Evolutionary conservation across 2,888 invertebrate species (phyloP).

Genomic region (Oxystoma pomonae): DNA sequence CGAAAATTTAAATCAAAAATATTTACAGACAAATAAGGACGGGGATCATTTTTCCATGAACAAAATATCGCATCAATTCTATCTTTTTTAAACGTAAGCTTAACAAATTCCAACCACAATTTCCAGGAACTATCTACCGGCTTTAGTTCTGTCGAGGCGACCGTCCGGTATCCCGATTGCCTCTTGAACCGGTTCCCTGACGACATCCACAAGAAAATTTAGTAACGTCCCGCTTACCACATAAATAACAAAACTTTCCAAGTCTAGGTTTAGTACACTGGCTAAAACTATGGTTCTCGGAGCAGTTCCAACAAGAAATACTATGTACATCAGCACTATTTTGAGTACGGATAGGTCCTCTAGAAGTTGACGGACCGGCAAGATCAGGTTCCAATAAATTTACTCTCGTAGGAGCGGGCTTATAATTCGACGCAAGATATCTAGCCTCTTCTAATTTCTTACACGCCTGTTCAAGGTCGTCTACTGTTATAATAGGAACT

Average conservation of each 20-base stretch:
- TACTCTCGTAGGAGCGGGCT: not conserved
- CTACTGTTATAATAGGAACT: not conserved
- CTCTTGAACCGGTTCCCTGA: constrained; percentile 11
- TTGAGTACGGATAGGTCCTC: not conserved
- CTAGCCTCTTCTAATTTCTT: not conserved
- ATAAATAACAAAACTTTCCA: constrained; percentile 5
- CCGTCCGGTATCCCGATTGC: constrained; percentile 6
- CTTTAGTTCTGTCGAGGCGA: constrained; percentile 4
- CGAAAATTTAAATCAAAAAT: constrained; percentile 8
- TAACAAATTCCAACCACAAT: constrained; percentile 15
- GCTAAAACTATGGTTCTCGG: no score
- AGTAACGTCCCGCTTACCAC: constrained; percentile 9
- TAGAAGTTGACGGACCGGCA: not conserved
- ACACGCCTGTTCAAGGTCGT: not conserved
- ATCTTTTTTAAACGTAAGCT: not conserved
- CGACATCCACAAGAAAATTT: constrained; percentile 1
- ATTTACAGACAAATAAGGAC: constrained; percentile 15
- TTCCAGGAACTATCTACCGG: constrained; percentile 12
- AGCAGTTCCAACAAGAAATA: constrained; percentile 11
- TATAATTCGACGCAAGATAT: not conserved
- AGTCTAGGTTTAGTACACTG: constrained; percentile 5
- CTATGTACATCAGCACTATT: not conserved
- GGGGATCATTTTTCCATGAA: constrained; percentile 2
- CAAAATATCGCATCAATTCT: constrained; percentile 8
- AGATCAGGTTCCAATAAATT: constrained; percentile 1